Percentiles rank a stretch among this genome's conserved stretches.
Evolutionary conservation across 2,113 vertebrate genomes (phyloP).

Genomic region (Siphamia tubifer): DNA sequence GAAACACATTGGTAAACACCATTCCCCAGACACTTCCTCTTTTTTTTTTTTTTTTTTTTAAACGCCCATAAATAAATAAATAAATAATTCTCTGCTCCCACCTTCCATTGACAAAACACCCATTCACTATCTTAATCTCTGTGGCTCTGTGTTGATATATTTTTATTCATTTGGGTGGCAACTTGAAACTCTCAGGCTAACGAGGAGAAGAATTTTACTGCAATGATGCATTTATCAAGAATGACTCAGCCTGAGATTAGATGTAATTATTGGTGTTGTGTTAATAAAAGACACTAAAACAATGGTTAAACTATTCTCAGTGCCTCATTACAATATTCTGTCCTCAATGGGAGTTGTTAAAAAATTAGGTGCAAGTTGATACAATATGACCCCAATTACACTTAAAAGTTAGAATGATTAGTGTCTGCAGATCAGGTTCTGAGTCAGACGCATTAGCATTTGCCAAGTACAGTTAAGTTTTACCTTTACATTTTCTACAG

Average conservation of each 20-base stretch:
- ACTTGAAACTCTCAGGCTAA: constrained; percentile 31
- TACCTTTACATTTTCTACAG: neutral
- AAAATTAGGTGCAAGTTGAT: neutral
- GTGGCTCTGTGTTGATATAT: constrained; percentile 18
- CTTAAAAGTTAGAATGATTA: neutral
- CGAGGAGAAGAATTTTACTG: constrained; percentile 3
- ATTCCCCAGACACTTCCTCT: constrained; percentile 40
- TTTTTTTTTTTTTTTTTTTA: constrained; percentile 39
- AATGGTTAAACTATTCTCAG: constrained; percentile 15
- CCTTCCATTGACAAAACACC: constrained; percentile 48
- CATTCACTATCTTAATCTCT: constrained; percentile 33
- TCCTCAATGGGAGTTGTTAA: constrained; percentile 2
- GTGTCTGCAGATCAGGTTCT: too few relatives aligned
- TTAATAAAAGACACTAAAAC: constrained; percentile 18
- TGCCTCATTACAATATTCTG: constrained; percentile 6
- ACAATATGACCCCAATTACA: neutral
- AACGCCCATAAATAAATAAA: too few relatives aligned
- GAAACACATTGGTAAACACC: constrained; percentile 50
- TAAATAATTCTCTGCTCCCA: constrained; percentile 52
- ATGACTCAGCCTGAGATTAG: constrained; percentile 33
- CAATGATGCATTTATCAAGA: constrained; percentile 45
- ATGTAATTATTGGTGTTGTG: constrained; percentile 25
- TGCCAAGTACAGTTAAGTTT: too few relatives aligned
- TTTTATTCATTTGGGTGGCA: constrained; percentile 29
- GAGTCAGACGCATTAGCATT: too few relatives aligned